Percentiles rank a stretch among this genome's conserved stretches.
phyloP scores from a whole-genome alignment of 2,113 vertebrate species.

The Upupa epops region DNA sequence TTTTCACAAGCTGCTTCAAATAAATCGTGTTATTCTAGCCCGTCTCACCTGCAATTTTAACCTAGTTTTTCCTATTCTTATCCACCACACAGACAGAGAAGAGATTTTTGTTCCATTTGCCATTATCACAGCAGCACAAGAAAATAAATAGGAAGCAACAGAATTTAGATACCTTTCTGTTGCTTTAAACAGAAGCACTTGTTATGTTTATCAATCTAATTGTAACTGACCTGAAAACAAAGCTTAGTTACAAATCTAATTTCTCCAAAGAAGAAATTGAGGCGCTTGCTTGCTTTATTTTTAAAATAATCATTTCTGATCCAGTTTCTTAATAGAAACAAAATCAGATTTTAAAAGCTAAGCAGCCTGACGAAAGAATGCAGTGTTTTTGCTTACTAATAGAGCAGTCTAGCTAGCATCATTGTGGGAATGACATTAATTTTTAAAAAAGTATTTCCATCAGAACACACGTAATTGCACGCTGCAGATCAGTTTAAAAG shows the following conservation, averaged over 20 bases:
- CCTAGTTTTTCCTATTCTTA: background rate
- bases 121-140: background rate
- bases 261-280: background rate
- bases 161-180: background rate
- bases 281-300: background rate
- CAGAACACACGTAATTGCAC: constrained; percentile 58
- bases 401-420: background rate
- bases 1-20: background rate
- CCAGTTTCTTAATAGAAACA: background rate
- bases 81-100: background rate
- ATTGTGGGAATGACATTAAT: constrained; percentile 40
- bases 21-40: background rate
- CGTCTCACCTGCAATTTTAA: background rate
- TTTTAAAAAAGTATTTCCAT: background rate
- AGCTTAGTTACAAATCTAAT: background rate
- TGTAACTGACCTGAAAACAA: background rate
- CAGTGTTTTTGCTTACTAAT: constrained; percentile 25
- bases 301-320: background rate
- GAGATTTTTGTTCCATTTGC: background rate
- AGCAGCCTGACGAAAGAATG: background rate
- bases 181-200: background rate
- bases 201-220: background rate
- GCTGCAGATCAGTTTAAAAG: constrained; percentile 42
- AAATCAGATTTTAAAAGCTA: constrained; percentile 2
- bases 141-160: background rate